Percentiles rank a stretch among this genome's conserved stretches.
These are phyloP conservation scores for Xiphophorus birchmanni DNA, from an alignment of 2,797 vertebrate species.

Conservation along the genomic window DNA sequence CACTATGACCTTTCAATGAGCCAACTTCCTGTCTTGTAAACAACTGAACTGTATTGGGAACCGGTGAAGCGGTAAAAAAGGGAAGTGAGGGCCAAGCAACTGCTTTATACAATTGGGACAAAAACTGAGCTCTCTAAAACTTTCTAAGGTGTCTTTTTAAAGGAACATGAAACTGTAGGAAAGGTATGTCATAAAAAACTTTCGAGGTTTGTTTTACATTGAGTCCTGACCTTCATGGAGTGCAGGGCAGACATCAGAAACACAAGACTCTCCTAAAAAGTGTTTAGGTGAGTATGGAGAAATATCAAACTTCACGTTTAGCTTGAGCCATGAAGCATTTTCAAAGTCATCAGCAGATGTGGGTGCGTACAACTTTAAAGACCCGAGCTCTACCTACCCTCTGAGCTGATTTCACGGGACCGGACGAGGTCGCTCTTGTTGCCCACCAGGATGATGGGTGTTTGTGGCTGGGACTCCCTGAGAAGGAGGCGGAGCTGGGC, in stretches of 20 bases:
- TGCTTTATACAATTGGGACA: neutral
- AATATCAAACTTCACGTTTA: neutral
- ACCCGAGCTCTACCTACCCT: slow-evolving; percentile 78
- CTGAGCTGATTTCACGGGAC: slow-evolving; percentile 88
- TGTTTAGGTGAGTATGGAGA: neutral
- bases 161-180: neutral
- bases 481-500: slow-evolving; percentile 88
- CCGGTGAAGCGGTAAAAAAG: neutral
- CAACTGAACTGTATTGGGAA: neutral
- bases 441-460: slow-evolving; percentile 91
- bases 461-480: slow-evolving; percentile 84
- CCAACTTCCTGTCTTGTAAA: neutral
- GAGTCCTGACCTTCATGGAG: neutral
- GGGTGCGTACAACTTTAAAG: neutral
- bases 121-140: neutral
- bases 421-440: slow-evolving; percentile 94
- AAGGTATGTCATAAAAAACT: neutral
- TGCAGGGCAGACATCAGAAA: neutral
- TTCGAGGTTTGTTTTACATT: neutral
- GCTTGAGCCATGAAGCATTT: neutral
- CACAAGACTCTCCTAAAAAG: neutral
- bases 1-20: neutral
- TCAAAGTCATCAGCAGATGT: neutral
- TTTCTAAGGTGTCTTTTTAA: neutral
- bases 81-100: neutral